Evolutionary conservation across 2,888 invertebrate genomes (phyloP), one percentile per base, ranked within the genome.

Genomic region (Tipula unca): DNA sequence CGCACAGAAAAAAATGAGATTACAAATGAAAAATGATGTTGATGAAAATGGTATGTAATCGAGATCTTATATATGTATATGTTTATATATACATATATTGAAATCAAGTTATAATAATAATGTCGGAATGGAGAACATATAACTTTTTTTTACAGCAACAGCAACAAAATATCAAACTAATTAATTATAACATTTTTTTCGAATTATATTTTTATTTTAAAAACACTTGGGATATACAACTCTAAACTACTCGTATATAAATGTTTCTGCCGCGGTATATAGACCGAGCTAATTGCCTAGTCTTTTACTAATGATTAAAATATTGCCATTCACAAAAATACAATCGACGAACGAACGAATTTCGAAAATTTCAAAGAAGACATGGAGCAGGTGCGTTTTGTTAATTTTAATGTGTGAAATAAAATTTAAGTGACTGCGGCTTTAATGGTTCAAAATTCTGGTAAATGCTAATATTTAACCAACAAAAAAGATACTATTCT

Each of bases 11-110:
- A 69, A 69, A 69, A 69, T 69, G 69, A 69, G 69, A 69, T 69
- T 69, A 69, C 69, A 69, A 69, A 69, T 69, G 69, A 69, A 69
- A 69, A 69, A 69, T 69, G 69, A 69, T 69, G 69, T 69, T 69
- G 69, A 69, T 69, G 69, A 69, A 69, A 69, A 69, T 69, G 69
- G 69, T 69, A 69, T 69, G 69, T 69, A 69, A 69, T 69, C 69
- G 69, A 69, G 69, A 69, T 69, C 69, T 69, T 69, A 69, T 69
- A 69, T 69, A 54, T 8, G 17, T n/a, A n/a, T n/a, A n/a, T n/a
- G n/a, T n/a, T n/a, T n/a, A 54, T 54, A 54, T 20, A 17, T 42
- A 17, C 17, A 8, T 48, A 54, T 54, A 54, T 69, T 20, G 25
- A 69, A 69, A 69, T 69, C 69, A 69, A 69, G 69, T 69, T 69